Conservation (phyloP, 2,113 vertebrate genomes). For the Erythrolamprus reginae region DNA sequence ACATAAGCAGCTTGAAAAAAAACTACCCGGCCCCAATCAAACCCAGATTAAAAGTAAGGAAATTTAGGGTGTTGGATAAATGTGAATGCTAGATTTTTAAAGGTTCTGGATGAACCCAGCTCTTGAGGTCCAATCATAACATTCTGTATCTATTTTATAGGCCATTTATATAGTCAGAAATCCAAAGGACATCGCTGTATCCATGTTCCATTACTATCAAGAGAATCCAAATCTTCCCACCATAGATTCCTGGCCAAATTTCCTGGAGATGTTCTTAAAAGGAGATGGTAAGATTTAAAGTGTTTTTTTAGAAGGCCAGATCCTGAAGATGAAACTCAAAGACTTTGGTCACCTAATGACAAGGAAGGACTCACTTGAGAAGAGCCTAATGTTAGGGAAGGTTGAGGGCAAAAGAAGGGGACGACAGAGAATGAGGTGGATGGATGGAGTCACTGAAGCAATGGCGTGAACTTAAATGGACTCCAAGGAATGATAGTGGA, state of each 20-base stretch:
- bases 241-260: slow-evolving; percentile 61
- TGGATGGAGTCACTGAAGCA: no score
- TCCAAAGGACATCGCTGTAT: slow-evolving; percentile 74
- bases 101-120: neutral
- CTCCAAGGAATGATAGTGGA: no score
- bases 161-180: slow-evolving; percentile 70
- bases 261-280: slow-evolving; percentile 69
- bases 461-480: no score
- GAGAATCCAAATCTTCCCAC: slow-evolving; percentile 71
- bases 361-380: no score
- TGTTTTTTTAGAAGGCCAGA: no score
- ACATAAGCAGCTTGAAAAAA: neutral
- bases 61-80: neutral
- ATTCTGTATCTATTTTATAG: slow-evolving; percentile 45
- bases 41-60: neutral
- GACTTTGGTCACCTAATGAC: no score
- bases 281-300: slow-evolving; percentile 50
- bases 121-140: neutral
- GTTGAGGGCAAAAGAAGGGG: no score
- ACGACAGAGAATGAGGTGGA: no score
- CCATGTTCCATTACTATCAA: slow-evolving; percentile 72
- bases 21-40: neutral
- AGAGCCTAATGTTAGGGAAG: no score
- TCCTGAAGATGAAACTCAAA: no score
- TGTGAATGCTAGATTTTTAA: neutral